phyloP scores from a whole-genome alignment of 2,888 invertebrate genomes.

The Carcina quercana region DNA sequence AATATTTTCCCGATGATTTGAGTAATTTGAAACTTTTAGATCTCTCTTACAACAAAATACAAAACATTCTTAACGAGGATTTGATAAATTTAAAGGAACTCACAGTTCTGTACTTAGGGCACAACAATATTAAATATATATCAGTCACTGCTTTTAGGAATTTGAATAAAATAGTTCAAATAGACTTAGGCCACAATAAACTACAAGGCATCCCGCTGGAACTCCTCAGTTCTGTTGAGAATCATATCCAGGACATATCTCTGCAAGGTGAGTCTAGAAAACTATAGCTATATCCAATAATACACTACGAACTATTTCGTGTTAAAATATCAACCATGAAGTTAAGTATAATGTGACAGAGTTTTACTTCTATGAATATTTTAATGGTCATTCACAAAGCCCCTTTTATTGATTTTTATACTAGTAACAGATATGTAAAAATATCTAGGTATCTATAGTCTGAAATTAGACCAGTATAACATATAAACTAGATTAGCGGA shows the following conservation, averaged over 20 bases:
- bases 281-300: too few species aligned
- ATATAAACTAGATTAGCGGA: too few species aligned
- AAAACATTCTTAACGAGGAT: conserved; percentile 83
- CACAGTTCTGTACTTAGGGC: conserved; percentile 84
- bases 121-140: conserved; percentile 87
- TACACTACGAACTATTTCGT: too few species aligned
- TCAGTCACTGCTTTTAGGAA: conserved; percentile 86
- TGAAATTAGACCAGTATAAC: too few species aligned
- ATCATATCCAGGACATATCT: conserved; percentile 84
- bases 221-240: conserved; percentile 86
- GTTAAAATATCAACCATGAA: too few species aligned
- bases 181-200: conserved; percentile 89
- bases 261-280: conserved; percentile 88
- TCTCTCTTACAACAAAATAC: conserved; percentile 88
- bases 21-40: conserved; percentile 85
- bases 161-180: conserved; percentile 82
- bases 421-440: too few species aligned
- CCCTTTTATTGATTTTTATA: too few species aligned
- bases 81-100: conserved; percentile 85
- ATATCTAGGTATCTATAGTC: too few species aligned
- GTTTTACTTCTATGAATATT: too few species aligned
- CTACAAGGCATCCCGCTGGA: conserved; percentile 86
- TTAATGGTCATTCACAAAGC: too few species aligned
- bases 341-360: too few species aligned
- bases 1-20: conserved; percentile 86